Conservation (phyloP, 2,888 invertebrate genomes). For the Morinoia aosen region DNA sequence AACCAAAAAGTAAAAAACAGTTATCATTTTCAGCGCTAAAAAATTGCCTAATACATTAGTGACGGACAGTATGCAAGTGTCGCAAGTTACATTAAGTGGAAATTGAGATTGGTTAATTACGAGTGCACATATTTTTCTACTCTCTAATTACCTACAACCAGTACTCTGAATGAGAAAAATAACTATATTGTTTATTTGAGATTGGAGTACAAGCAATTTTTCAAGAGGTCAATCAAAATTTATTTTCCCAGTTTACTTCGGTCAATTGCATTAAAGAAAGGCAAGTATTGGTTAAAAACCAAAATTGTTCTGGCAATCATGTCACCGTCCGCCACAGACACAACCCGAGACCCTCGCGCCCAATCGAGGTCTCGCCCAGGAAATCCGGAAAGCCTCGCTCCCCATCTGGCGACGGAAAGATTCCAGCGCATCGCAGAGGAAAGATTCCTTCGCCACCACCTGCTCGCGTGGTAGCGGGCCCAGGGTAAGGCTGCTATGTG, state of each 20-base stretch:
- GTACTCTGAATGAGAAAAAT: neutral
- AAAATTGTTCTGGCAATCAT: neutral
- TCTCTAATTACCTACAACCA: too few relatives aligned
- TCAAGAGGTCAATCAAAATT: neutral
- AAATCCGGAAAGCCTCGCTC: conserved; percentile 63
- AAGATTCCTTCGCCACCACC: conserved; percentile 66
- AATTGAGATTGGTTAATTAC: too few relatives aligned
- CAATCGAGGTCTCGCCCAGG: conserved; percentile 19
- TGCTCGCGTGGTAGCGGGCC: conserved; percentile 58
- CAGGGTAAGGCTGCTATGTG: conserved; percentile 36
- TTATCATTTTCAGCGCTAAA: too few relatives aligned
- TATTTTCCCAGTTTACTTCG: neutral
- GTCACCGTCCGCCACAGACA: neutral
- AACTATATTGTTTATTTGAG: neutral
- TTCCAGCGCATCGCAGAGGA: conserved; percentile 60
- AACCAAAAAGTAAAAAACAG: too few relatives aligned
- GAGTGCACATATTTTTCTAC: too few relatives aligned
- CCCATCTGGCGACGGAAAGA: conserved; percentile 65
- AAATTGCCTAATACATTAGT: too few relatives aligned
- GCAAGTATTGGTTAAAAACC: neutral
- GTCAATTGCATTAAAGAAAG: neutral
- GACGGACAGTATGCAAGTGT: too few relatives aligned
- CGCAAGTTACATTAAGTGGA: too few relatives aligned
- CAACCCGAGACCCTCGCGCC: neutral
- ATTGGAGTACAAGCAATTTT: too few relatives aligned